Base-by-base conservation (phyloP, 2,888 invertebrate genomes). In the Diplazon laetatorius region DNA sequence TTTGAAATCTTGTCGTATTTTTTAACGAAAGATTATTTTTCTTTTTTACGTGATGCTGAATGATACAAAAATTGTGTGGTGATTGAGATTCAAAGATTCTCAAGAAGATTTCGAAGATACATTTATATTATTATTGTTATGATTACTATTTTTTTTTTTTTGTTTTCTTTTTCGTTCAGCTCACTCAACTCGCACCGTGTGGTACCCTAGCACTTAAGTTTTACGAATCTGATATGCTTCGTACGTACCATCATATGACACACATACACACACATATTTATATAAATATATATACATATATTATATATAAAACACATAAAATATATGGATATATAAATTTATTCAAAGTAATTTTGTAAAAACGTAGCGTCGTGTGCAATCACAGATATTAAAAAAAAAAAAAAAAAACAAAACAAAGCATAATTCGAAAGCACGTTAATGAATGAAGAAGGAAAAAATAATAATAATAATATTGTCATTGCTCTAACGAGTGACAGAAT, bases 241-340 rank as follows among this genome's bases (percentile, higher is more conserved):
- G 57, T 59, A 65, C 73, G 63, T 74, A 73, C 73, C 63, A 44
- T 78, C 22, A 50, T 65, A 57, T 63, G 39, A 20, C 44, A 50
- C 82, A 85, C 85, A 82, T 78, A 82, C 76, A 39, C 82, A 60
- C 59, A 72, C 66, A 50, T 20, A 65, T 76, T 71, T 66, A 46
- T 50, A 69, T 42, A 39, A n/a, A n/a, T n/a, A n/a, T 50, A 50
- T 65, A 65, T 66, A 70, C 55, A 20, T 74, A 72, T 59, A 68
- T 48, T 35, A 12, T 20, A 72, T 59, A 73, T n/a, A n/a, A n/a
- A n/a, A 74, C 50, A 46, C 57, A 62, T 37, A 66, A 70, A 60
- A 74, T 79, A 79, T 78, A 80, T 73, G 65, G 55, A 65, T 50
- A 69, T 42, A 50, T 52, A 55, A 55, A 65, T 57, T 42, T 73